Conservation (phyloP, 2,888 invertebrate species). For the Cordilura impudica region DNA sequence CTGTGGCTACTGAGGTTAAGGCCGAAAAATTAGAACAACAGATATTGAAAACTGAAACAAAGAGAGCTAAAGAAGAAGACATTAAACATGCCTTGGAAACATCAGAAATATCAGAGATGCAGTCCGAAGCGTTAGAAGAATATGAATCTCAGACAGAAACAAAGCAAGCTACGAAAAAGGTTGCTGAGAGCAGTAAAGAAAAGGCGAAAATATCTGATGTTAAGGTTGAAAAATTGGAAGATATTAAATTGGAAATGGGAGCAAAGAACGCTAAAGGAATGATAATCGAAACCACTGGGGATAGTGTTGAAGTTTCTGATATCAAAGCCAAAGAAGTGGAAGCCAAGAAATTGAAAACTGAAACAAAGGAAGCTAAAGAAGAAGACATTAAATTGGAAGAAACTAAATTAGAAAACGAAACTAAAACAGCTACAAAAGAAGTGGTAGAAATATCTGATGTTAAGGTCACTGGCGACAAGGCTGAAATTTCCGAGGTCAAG, state of each 20-base stretch:
- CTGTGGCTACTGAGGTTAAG: conserved; percentile 2
- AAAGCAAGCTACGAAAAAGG: conserved; percentile 6
- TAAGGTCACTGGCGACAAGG: conserved; percentile 23
- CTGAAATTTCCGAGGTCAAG: conserved; percentile 33
- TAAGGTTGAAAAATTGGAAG: neutral
- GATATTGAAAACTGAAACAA: neutral
- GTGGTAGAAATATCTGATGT: neutral
- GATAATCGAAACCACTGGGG: neutral
- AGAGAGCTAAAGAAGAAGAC: conserved; percentile 17
- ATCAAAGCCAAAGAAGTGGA: conserved; percentile 23
- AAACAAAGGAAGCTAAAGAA: conserved; percentile 19
- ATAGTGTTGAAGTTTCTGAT: conserved; percentile 49
- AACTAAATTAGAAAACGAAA: conserved; percentile 2
- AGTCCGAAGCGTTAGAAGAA: conserved; percentile 64
- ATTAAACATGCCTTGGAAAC: conserved; percentile 13
- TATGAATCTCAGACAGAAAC: conserved; percentile 31
- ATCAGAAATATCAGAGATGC: conserved; percentile 1
- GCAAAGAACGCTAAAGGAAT: conserved; percentile 3
- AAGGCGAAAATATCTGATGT: conserved; percentile 17
- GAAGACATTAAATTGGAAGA: conserved; percentile 1
- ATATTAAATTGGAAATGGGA: neutral
- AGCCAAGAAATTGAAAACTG: conserved; percentile 22
- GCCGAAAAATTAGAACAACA: conserved; percentile 6
- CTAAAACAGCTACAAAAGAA: neutral
- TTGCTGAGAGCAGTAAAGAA: neutral